Evolutionary conservation across 2,888 invertebrate genomes (phyloP), one percentile per base, ranked within the genome.

Genomic region (Oscheius onirici): DNA sequence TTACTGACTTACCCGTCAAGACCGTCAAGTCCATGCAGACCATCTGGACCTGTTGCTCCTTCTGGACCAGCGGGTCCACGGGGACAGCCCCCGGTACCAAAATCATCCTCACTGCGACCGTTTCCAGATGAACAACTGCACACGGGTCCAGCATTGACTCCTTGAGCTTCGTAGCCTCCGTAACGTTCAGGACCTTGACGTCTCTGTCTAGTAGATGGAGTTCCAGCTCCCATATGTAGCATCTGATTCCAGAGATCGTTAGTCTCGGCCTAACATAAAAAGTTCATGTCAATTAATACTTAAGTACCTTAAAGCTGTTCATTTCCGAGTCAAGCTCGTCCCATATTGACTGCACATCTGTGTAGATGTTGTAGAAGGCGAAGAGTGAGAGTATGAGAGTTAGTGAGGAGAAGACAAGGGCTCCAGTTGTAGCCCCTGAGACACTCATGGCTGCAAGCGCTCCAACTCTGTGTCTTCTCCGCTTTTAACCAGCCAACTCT

Each of bases 81-180:
- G 43, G 81, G 79, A 54, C 81, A 81, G 46, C 81, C 81, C 44
- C 80, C 80, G 60, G 80, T 77, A 69, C 77, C 80, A 20, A 74
- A 69, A 8, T 74, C 75, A 49, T 78, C 80, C 55, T 77, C 80
- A 49, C 76, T 77, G 60, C 75, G 72, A 52, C 81, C 79, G 65
- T 78, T 81, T 58, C 81, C 81, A 46, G 81, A 77, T 34, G 71
- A 66, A 63, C 81, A 79, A 28, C 74, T 75, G 68, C 79, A 79
- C n/a, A 71, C 72, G 34, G 79, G 79, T 71, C 78, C 77, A 26
- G 78, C 71, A 46, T 78, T 78, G 67, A 81, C 79, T 61, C 79
- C 81, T 57, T 81, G 81, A 46, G 79, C 81, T 52, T 81, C 81
- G 72, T 81, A 81, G 51, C 76, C 77, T 55, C 81, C 81, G 44